Base-by-base conservation (phyloP, 2,888 invertebrate species). In the Adelphocoris suturalis region DNA sequence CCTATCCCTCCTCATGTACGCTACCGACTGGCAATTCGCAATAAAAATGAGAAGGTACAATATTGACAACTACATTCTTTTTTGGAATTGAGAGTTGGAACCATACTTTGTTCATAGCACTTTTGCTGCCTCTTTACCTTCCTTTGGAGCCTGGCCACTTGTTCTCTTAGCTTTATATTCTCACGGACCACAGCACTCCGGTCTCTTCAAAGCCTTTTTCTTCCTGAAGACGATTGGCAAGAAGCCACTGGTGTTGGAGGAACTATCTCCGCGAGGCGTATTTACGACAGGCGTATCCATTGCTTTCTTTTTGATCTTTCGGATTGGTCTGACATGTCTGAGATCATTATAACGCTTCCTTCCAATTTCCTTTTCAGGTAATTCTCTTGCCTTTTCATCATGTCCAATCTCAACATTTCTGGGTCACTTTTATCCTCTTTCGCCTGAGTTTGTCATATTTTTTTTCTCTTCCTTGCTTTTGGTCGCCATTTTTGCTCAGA, bases 111-210 rank as follows among this genome's bases (percentile, higher is more conserved):
- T n/a, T 68, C 68, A 68, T 68, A 68, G 68, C n/a, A n/a, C 68
- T 68, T 68, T 68, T 68, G 68, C 68, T 68, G 68, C 68, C 16
- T 68, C 68, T 68, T 68, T n/a, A 68, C 68, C 16, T 68, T 23
- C 68, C 68, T 68, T 68, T 68, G 68, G 16, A 68, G 68, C 68
- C 68, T 68, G 68, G 68, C 68, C 68, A 68, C 68, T 68, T 68
- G 68, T 68, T 68, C 68, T 68, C 11, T 68, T 9, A 68, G 68
- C 68, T 68, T 68, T n/a, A 68, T 23, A 68, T 68, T 68, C 68
- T 68, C 68, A 68, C 68, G 68, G 23, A 68, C 68, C 68, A 68
- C 68, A 68, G 68, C 68, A 68, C 68, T 68, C 68, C 48, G 7
- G 48, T 68, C 68, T 68, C 68, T 68, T 68, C 68, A n/a, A 68